Evolutionary conservation across 2,888 invertebrate genomes (phyloP), one percentile per base, ranked within the genome.

Genomic region (Drosophila fungiperda): DNA sequence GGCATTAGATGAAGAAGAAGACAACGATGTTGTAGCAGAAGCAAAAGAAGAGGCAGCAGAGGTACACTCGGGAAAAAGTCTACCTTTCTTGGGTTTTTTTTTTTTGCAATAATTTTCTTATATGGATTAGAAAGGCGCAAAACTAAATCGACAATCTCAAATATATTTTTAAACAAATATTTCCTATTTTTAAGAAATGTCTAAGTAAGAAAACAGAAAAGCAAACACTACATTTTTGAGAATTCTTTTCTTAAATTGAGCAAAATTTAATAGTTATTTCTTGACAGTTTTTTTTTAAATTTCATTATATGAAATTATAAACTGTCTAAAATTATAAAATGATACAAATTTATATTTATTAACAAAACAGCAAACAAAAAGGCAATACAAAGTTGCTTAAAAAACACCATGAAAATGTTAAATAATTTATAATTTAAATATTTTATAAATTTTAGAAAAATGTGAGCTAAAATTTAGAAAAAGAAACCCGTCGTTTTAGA

Each of bases 1-100:
- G 67, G 80, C 70, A 66, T 65, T 76, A 71, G 81, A 68, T 64
- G 54, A 49, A 45, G 68, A 62, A 38, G 65, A 68, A 52, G 70
- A 35, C 61, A 75, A 63, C 49, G 70, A 23, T 11, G 54, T 1
- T 17, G 80, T 62, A 66, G 45, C n/a, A 49, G 42, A 53, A 49
- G 38, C 33, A 53, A 49, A 53, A 36, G 65, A 62, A 33, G 61
- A 68, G 48, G 66, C 35, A 60, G 75, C 59, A 38, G 63, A 23
- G 9, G 15, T 7, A 36, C 45, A 45, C 45, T 45, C 8, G 8
- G 15, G 15, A 45, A 45, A 15, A 15, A 23, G 26, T 23, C 23
- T 8, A 23, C 45, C 8, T 45, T 23, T 23, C 45, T 45, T 6
- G 0, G 6, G 3, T 23, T 7, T 26, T 15, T 23, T 7, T 23